Evolutionary conservation across 2,113 vertebrate species (phyloP), one percentile per base, ranked within the genome.

Genomic region (Pogonocichla stellata): DNA sequence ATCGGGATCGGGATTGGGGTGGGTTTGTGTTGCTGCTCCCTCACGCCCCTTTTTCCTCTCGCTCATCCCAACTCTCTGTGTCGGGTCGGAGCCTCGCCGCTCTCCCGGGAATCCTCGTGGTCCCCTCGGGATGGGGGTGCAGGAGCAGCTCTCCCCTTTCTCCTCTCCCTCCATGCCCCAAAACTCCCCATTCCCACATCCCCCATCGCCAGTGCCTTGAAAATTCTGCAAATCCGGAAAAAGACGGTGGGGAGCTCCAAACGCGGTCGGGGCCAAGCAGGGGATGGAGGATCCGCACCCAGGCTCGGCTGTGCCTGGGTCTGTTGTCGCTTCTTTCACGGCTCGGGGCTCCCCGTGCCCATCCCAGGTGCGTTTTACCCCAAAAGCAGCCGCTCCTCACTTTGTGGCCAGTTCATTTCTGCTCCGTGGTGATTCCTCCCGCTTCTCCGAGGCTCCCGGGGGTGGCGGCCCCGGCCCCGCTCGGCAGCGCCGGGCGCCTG

Each of bases 301-400:
- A 0, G 1, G 11, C 10, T 18, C 4, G 28, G 60, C 69, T 13
- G 2, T 2, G 0, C 23, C 60, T 17, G 78, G 10, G 0, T 3
- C 57, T n/a, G 16, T 2, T 12, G 8, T 9, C 16, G 61, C 20
- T 58, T 18, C 74, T 4, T 19, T 51, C 4, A 0, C 51, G 6
- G 28, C 12, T 4, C 19, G 58, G 38, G 20, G 65, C 69, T 77
- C 29, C 38, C 38, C 38, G 38, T 38, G 38, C 38, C 38, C 38
- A 38, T 38, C 56, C 77, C 14, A 0, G 17, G 22, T 2, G 16
- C 8, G 29, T 42, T 67, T 72, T 18, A 33, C 33, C 47, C 57
- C 43, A 5, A 33, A 36, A 20, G 50, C 14, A 22, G 57, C 50
- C 42, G 0, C 42, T 42, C 31, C 70, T 47, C 34, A 0, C 45